These are phyloP conservation scores for Stenchaetothrips biformis DNA, from an alignment of 2,888 invertebrate genomes.

Conservation along the genomic window DNA sequence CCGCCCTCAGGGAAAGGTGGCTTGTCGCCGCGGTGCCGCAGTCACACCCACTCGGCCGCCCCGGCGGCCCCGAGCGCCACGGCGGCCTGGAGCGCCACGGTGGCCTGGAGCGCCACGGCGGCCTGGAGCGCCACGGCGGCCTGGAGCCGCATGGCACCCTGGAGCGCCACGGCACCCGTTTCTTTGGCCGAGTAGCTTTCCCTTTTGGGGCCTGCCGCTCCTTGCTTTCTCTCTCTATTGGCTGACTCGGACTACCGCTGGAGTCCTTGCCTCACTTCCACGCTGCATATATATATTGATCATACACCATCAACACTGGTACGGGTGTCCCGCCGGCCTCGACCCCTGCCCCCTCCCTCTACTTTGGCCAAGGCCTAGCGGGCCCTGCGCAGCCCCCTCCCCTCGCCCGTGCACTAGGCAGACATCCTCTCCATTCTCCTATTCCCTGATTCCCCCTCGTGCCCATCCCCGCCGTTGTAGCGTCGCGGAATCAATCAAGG, in stretches of 20 bases:
- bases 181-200: neutral
- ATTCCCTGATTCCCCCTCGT: neutral
- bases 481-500: neutral
- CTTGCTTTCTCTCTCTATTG: too few relatives aligned
- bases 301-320: constrained; percentile 20
- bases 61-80: too few relatives aligned
- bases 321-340: constrained; percentile 19
- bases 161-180: too few relatives aligned
- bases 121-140: too few relatives aligned
- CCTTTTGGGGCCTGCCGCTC: neutral
- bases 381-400: neutral
- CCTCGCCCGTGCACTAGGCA: neutral
- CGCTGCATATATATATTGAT: constrained; percentile 7
- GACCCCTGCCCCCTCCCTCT: neutral
- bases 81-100: too few relatives aligned
- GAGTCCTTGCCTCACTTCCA: neutral
- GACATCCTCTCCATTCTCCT: constrained; percentile 8
- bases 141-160: too few relatives aligned
- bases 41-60: too few relatives aligned
- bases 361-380: neutral
- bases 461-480: neutral
- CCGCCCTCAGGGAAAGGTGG: too few relatives aligned
- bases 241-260: neutral
- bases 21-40: too few relatives aligned
- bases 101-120: too few relatives aligned